Evolutionary conservation across 2,797 vertebrate genomes (phyloP).

Genomic region (Alectoris magna): DNA sequence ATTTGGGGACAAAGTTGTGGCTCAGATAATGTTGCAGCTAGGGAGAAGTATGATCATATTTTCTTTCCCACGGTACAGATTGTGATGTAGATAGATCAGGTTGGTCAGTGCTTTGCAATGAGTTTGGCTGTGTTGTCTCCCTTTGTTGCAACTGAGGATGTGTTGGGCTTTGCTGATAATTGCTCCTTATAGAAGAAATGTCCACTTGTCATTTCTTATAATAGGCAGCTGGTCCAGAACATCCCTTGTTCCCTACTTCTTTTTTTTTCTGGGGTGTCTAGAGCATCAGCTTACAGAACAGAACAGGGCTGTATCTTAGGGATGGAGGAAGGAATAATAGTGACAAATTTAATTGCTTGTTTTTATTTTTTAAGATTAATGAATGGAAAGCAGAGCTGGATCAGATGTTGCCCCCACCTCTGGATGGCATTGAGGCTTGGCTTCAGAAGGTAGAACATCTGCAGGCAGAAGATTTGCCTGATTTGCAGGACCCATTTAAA

Average conservation of each 20-base stretch:
- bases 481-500: slow-evolving; percentile 79
- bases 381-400: slow-evolving; percentile 85
- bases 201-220: background rate
- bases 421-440: slow-evolving; percentile 85
- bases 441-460: slow-evolving; percentile 83
- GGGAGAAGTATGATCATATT: background rate
- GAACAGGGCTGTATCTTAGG: background rate
- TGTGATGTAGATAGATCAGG: background rate
- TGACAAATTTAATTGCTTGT: slow-evolving; percentile 1
- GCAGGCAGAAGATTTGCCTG: slow-evolving; percentile 79
- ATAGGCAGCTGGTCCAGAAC: background rate
- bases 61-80: background rate
- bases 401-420: slow-evolving; percentile 82
- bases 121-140: background rate
- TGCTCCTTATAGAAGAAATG: background rate
- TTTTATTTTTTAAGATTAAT: slow-evolving; percentile 80
- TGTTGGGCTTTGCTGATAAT: background rate
- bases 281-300: background rate
- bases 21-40: background rate
- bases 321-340: background rate
- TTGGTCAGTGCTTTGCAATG: background rate
- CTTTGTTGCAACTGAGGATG: fast-evolving
- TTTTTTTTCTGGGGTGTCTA: background rate
- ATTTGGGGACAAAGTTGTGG: background rate
- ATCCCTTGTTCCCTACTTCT: background rate